Percentiles rank a stretch among this genome's conserved stretches.
phyloP scores from a whole-genome alignment of 2,797 vertebrate genomes.

The Nasua narica region DNA sequence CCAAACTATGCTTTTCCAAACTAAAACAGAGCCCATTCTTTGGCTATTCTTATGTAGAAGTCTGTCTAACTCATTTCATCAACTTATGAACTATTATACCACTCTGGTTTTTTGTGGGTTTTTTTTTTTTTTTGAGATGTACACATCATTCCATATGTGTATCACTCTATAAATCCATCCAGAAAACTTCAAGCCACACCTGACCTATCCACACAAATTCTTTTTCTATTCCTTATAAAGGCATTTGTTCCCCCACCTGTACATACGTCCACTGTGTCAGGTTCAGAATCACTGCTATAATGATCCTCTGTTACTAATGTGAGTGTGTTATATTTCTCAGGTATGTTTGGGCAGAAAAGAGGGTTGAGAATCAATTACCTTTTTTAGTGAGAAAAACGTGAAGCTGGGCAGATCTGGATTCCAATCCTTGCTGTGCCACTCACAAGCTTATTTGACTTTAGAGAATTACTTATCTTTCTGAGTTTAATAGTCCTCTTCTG shows the following conservation, averaged over 20 bases:
- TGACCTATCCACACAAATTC: neutral
- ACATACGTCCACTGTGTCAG: neutral
- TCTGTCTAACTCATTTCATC: neutral
- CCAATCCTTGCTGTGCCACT: neutral
- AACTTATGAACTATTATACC: neutral
- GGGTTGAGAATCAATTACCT: neutral
- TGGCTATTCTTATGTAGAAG: neutral
- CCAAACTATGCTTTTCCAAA: neutral
- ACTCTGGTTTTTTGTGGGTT: neutral
- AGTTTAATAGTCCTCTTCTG: neutral
- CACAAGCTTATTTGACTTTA: neutral
- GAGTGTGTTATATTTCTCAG: neutral
- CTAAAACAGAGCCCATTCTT: neutral
- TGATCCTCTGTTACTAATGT: neutral
- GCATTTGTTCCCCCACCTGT: neutral
- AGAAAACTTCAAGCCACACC: neutral
- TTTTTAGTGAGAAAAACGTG: conserved; percentile 27
- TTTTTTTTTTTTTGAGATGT: neutral
- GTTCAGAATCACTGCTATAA: neutral
- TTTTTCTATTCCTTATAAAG: neutral
- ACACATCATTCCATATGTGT: neutral
- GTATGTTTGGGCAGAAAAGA: neutral
- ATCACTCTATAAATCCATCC: neutral
- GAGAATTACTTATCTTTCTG: conserved; percentile 28
- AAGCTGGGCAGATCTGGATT: neutral